phyloP scores from a whole-genome alignment of 2,888 invertebrate species.

The Ethmia dodecea region DNA sequence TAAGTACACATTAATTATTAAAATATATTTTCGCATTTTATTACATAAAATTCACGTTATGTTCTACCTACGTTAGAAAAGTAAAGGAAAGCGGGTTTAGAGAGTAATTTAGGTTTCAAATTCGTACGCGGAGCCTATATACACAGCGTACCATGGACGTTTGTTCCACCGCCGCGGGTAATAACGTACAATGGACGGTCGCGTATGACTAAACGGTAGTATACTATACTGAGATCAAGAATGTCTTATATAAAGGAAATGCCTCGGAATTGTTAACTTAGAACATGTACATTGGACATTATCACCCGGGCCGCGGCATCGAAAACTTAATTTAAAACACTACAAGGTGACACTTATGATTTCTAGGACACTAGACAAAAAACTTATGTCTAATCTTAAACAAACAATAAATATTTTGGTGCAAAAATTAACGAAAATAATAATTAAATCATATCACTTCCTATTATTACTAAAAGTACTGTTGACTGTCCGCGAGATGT shows the following conservation, averaged over 20 bases:
- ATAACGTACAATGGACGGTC: slow-evolving; percentile 34
- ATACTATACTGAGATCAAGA: slow-evolving; percentile 51
- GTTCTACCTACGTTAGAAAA: slow-evolving; percentile 75
- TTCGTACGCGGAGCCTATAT: slow-evolving; percentile 74
- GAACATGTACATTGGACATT: slow-evolving; percentile 30
- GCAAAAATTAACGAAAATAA: slow-evolving; percentile 56
- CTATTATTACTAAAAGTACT: slow-evolving; percentile 39
- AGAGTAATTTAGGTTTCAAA: slow-evolving; percentile 66
- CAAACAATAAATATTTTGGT: slow-evolving; percentile 67
- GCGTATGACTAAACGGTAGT: slow-evolving; percentile 37
- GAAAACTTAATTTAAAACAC: slow-evolving; percentile 68
- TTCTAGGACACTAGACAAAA: slow-evolving; percentile 67
- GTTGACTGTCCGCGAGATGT: slow-evolving; percentile 59
- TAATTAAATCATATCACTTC: slow-evolving; percentile 48
- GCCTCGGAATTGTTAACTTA: slow-evolving; percentile 17
- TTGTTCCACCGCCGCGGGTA: slow-evolving; percentile 55
- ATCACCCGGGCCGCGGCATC: slow-evolving; percentile 53
- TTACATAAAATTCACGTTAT: slow-evolving; percentile 78
- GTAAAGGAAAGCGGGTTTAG: slow-evolving; percentile 69
- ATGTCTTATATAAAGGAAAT: slow-evolving; percentile 25
- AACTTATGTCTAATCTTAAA: slow-evolving; percentile 68
- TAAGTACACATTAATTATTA: slow-evolving; percentile 77
- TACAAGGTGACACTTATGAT: slow-evolving; percentile 72
- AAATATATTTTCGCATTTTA: slow-evolving; percentile 77
- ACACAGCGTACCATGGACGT: slow-evolving; percentile 77